Base-by-base conservation (phyloP, 2,888 invertebrate genomes). In the Eilema caniola region DNA sequence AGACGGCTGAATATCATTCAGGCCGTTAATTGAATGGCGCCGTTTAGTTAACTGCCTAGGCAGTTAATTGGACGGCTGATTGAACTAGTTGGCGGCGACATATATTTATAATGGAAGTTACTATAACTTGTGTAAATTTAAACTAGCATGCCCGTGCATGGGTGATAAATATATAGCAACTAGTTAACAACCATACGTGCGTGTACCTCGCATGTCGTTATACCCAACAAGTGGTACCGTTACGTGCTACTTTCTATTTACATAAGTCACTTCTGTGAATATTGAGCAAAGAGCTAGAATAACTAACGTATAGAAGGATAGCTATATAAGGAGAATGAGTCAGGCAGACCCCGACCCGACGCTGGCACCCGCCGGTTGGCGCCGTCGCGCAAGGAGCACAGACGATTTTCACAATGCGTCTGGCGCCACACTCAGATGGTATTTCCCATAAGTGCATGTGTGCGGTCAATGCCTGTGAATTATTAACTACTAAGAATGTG, bases 191-290 rank as follows among this genome's bases (percentile, higher is more conserved):
- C 75, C 66, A 75, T 70, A 78, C 77, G 75, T 78, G 79, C 79
- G 70, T 79, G 80, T 1, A 24, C 11, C 57, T 75, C 72, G 82
- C 80, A 83, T 83, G 76, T 71, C 66, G 79, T 77, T 78, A 77
- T 74, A 67, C 66, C 68, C 73, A 67, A 77, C 71, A 73, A 74
- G 59, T 62, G 60, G 66, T 62, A 76, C 76, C 73, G 78, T 76
- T 78, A 77, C 64, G 75, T 74, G 73, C 76, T 69, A 85, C 87
- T 86, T 83, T 85, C 84, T 86, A 79, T 82, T 76, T 79, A 77
- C 74, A 71, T 82, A 77, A 72, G 56, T 53, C 47, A 69, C 62
- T 60, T 60, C 56, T 70, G 65, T 71, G 71, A 66, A 69, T 70
- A 72, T 70, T 61, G 25, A 62, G 70, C 70, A 77, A 74, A 70